These are phyloP conservation scores for Tiphia femorata DNA, from an alignment of 2,888 invertebrate species.

Conservation along the genomic window DNA sequence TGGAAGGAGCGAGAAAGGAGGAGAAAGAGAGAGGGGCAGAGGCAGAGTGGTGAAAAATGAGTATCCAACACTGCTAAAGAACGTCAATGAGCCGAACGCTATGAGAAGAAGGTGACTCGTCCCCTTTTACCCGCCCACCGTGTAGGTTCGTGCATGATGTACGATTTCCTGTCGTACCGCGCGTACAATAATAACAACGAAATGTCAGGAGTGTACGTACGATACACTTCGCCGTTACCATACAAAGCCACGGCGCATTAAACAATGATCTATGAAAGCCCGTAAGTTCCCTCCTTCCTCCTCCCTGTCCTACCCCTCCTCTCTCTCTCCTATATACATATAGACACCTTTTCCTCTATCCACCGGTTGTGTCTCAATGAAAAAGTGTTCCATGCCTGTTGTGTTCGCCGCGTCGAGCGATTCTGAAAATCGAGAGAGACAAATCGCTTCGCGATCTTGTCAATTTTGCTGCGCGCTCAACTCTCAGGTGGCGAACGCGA, in stretches of 20 bases:
- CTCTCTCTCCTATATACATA: neutral
- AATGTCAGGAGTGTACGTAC: slow-evolving; percentile 50
- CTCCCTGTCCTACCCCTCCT: slow-evolving; percentile 8
- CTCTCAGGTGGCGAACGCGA: no score
- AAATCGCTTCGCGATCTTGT: no score
- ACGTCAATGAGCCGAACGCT: slow-evolving; percentile 39
- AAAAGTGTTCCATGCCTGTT: no score
- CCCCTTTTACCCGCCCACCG: slow-evolving; percentile 52
- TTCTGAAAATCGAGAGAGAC: no score
- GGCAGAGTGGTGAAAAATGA: slow-evolving; percentile 29
- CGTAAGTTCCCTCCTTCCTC: slow-evolving; percentile 9
- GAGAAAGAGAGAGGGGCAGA: slow-evolving; percentile 4
- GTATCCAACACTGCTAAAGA: slow-evolving; percentile 34
- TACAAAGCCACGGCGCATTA: slow-evolving; percentile 44
- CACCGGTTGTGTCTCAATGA: neutral
- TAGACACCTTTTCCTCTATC: neutral
- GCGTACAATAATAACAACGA: slow-evolving; percentile 48
- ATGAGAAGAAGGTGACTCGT: slow-evolving; percentile 45
- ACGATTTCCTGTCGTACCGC: slow-evolving; percentile 50
- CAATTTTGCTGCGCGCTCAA: no score
- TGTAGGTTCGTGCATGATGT: slow-evolving; percentile 47
- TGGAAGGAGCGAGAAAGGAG: slow-evolving; percentile 1
- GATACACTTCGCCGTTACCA: slow-evolving; percentile 48
- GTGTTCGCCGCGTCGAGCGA: no score
- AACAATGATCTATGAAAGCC: slow-evolving; percentile 43